Evolutionary conservation across 1,140 invertebrate species (phyloP), one percentile per base, ranked within the genome.

Genomic region (Carposina sasakii): DNA sequence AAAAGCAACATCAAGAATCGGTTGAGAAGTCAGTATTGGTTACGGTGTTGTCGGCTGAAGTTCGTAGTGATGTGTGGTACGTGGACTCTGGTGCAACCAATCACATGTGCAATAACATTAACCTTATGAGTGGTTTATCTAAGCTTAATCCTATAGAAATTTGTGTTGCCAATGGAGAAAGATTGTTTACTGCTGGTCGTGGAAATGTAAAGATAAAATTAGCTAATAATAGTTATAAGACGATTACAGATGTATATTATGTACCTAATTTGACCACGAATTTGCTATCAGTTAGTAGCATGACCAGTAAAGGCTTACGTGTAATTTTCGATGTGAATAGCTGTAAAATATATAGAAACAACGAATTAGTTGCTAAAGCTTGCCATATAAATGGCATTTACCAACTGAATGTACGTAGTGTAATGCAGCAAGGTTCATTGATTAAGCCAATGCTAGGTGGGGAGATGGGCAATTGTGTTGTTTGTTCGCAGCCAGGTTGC

Each of bases 11-110:
- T 5, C 17, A 39, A 12, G 12, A 5, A 10, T 34, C 19, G 15
- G 2, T 2, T 4, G 10, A 20, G 5, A 9, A 8, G 9, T 21
- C 20, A 10, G 36, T 20, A 1, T 21, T 39, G 2, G 4, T 39
- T 3, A 26, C 34, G 1, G 31, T 33, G 2, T 23, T 47, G 9
- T 47, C 45, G 2, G 22, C 17, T n/a, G 13, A 23, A 5, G n/a
- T 47, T 6, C 10, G 24, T 3, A 20, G 12, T 23, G 21, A 36
- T 13, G 21, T 16, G 9, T 65, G 52, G 46, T 63, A 50, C 26
- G 34, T 66, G 6, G 53, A 63, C 39, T 53, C 48, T 36, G 53
- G 60, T 6, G 52, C 63, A 12, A 49, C 48, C 13, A 41, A 26
- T 13, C 57, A 56, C 24, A 56, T 60, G 57, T 39, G 22, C 20